phyloP scores from a whole-genome alignment of 2,113 vertebrate species.

The Mustelus asterias region DNA sequence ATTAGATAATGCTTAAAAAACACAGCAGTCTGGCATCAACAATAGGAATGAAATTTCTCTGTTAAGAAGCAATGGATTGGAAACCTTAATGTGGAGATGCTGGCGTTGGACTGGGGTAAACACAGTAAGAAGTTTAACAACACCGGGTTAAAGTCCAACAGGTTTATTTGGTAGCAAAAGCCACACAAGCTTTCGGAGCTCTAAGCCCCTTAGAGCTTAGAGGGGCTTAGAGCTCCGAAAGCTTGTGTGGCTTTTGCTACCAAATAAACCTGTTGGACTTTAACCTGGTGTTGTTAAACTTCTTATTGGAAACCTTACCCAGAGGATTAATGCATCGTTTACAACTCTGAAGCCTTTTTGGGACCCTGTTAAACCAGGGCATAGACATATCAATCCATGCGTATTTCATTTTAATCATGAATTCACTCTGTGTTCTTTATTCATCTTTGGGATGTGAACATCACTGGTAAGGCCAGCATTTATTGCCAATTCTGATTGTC shows the following conservation, averaged over 20 bases:
- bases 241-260: no score
- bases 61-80: neutral
- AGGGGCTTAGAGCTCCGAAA: no score
- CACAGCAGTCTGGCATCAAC: neutral
- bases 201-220: no score
- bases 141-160: no score
- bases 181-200: no score
- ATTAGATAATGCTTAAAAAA: neutral
- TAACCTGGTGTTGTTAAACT: no score
- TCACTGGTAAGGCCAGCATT: neutral
- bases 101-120: no score
- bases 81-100: no score
- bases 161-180: no score
- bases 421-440: neutral
- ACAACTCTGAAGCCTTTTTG: neutral
- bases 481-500: neutral
- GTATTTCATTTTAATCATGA: neutral
- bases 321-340: neutral
- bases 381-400: neutral
- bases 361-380: neutral
- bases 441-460: neutral
- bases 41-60: neutral
- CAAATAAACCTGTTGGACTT: no score
- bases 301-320: neutral
- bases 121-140: no score